Evolutionary conservation across 2,113 vertebrate genomes (phyloP).

Genomic region (Microtus montanus): DNA sequence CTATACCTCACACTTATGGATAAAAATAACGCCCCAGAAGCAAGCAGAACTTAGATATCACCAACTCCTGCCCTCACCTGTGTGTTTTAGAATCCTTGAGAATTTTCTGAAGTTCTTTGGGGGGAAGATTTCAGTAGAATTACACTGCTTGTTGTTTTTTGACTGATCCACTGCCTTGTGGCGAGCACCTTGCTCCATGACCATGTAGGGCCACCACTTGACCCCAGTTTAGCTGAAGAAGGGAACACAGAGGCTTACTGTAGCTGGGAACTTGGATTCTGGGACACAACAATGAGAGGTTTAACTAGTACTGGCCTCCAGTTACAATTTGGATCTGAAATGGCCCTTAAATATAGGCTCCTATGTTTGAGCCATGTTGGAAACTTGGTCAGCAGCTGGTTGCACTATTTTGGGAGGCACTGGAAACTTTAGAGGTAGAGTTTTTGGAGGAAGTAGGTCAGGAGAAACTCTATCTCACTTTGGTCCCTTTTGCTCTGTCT

Average conservation of each 20-base stretch:
- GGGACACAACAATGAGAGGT: not conserved
- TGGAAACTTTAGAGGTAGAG: not conserved
- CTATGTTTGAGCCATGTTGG: not conserved
- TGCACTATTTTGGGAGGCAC: not conserved
- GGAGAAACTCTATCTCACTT: not conserved
- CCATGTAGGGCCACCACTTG: not conserved
- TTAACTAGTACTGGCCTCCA: not conserved
- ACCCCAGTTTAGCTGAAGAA: not conserved
- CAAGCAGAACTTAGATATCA: not conserved
- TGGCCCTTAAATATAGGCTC: not conserved
- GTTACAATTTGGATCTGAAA: not conserved
- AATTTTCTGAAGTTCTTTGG: conserved; percentile 12
- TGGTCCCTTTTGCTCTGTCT: not conserved
- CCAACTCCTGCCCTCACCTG: not conserved
- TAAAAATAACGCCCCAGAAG: conserved; percentile 10
- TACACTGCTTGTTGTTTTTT: not conserved
- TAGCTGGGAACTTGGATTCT: not conserved
- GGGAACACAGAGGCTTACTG: not conserved
- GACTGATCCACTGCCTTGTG: not conserved
- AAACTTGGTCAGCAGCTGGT: not conserved
- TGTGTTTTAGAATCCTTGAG: conserved; percentile 13
- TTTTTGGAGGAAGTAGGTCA: not conserved
- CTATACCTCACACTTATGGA: not conserved
- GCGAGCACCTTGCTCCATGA: not conserved
- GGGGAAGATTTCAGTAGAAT: not conserved